Base-by-base conservation (phyloP, 2,797 vertebrate species). In the Falco rusticolus region DNA sequence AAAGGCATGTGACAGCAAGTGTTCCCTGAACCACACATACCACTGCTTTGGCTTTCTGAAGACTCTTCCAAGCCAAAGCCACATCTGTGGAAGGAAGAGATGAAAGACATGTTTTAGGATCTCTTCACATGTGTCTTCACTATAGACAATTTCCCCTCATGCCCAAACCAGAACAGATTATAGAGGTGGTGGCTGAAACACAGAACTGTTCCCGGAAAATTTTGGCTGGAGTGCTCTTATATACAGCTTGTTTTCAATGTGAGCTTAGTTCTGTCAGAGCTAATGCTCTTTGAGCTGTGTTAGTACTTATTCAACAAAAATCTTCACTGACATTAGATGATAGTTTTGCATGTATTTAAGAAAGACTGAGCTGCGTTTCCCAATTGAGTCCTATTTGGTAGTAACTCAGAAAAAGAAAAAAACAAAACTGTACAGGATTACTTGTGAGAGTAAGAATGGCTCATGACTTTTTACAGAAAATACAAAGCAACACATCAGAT, bases 11-110 rank as follows among this genome's bases (percentile, higher is more conserved):
- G 50, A 59, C 37, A 86, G 57, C 43, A 71, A 65, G 10, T 2
- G 11, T 20, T 74, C 57, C 82, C 65, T 33, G 17, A 74, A 16
- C 31, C 2, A 1, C 86, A 91, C 94, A 2, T 77, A 96, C 97
- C 96, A 84, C 77, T 25, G 75, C 84, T 89, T 94, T 78, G 71
- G 95, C 91, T 69, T 95, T 75, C 69, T 34, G 11, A 28, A 96
- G 89, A 14, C 93, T 92, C 87, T 75, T 51, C 95, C 93, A 77
- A 54, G 96, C 94, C 59, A 66, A 39, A 39, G 89, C 85, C 87
- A 96, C 82, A 18, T 93, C 96, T 97, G 56, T 11, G 18, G 70
- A 74, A 37, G 41, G 43, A 20, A 25, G 59, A 82, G 68, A 60
- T 5, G 34, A 34, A 47, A 39, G 39, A 41, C 6, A 34, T 4